Base-by-base conservation (phyloP, 2,797 vertebrate genomes). In the Melanotaenia trifasciata region DNA sequence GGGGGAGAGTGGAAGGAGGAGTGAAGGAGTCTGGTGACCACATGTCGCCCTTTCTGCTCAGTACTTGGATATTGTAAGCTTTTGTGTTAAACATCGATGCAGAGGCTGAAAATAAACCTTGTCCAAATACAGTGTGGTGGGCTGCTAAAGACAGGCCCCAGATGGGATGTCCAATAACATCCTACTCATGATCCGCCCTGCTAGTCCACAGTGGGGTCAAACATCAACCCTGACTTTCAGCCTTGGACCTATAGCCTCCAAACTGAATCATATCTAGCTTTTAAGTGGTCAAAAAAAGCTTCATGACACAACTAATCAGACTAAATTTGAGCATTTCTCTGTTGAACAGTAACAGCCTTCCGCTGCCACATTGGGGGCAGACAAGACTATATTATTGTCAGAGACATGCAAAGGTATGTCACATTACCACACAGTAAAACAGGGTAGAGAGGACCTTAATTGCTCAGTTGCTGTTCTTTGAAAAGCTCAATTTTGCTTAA, bases 21-120 rank as follows among this genome's bases (percentile, higher is more conserved):
- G 72, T 82, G 86, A 87, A 91, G 81, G 89, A 90, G 91, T 93
- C 94, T 95, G 95, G 94, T 92, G 91, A 91, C 95, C 95, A 95
- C 94, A 95, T 95, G 95, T 94, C 87, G 65, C 89, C 73, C 58
- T 76, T 86, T 72, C 82, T 80, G 86, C 86, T 90, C 76, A 59
- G 78, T 26, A 79, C 83, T 62, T 67, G 83, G 90, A 87, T 87
- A 87, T 85, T 84, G 84, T 79, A 79, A 84, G 84, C 76, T 90
- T 92, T 92, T 74, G 85, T 91, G 86, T 89, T 93, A 89, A 94
- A 94, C 85, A 84, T 88, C 61, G 76, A 92, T 38, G 36, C 79
- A 73, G 80, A 85, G 84, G 78, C 86, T 87, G 89, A 86, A 92
- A 93, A 92, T 85, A 93, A 92, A 88, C 76, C 82, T 80, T 91